These are phyloP conservation scores for Dryobotodes eremita DNA, from an alignment of 2,888 invertebrate genomes.

Conservation along the genomic window DNA sequence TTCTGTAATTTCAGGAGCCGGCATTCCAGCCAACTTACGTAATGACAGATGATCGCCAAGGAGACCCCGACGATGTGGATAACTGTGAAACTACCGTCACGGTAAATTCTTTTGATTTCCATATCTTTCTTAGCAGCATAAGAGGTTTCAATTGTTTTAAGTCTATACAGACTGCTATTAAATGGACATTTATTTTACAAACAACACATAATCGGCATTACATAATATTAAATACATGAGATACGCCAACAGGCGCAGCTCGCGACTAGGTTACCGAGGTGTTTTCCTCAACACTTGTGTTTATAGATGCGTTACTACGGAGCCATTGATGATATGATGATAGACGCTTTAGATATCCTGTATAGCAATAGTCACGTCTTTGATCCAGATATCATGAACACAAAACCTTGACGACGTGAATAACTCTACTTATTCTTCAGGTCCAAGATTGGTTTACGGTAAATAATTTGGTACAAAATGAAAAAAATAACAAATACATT, in stretches of 20 bases:
- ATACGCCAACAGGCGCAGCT: conserved; percentile 51
- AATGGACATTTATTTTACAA: neutral
- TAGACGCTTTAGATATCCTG: neutral
- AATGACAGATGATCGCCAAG: conserved; percentile 77
- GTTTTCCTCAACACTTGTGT: conserved; percentile 61
- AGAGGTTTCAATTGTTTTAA: neutral
- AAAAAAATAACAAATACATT: too few species aligned
- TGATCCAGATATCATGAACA: neutral
- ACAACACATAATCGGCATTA: neutral
- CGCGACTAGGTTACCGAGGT: conserved; percentile 55
- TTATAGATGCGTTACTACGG: conserved; percentile 25
- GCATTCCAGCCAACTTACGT: conserved; percentile 74
- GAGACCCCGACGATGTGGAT: conserved; percentile 78
- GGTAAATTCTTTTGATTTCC: conserved; percentile 70
- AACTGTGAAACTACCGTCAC: conserved; percentile 77
- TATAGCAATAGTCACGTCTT: neutral
- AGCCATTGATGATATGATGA: neutral
- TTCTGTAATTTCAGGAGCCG: conserved; percentile 76
- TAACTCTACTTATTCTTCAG: too few species aligned
- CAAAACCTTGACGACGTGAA: too few species aligned
- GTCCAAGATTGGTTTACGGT: too few species aligned
- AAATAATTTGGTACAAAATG: too few species aligned
- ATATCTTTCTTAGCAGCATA: neutral
- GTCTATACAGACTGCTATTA: neutral
- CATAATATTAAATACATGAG: conserved; percentile 23